Evolutionary conservation across 2,113 vertebrate species (phyloP), one percentile per base, ranked within the genome.

Genomic region (Alosa alosa): DNA sequence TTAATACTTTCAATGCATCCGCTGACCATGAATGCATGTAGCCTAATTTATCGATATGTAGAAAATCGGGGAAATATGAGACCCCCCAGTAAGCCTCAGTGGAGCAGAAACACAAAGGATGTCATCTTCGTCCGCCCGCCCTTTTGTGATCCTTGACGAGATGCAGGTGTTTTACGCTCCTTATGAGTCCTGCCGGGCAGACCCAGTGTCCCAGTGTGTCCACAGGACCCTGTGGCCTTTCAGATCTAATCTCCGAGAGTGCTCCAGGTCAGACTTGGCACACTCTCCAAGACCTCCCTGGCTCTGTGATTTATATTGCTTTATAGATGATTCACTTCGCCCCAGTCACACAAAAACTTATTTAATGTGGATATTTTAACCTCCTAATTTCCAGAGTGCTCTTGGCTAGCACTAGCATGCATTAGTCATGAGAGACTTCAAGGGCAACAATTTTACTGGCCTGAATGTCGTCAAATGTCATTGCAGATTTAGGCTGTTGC

Each of bases 301-400:
- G 17, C 36, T 39, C 25, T 10, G 39, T 39, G 72, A 78, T 78
- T 78, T 78, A 78, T 72, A 31, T 25, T 25, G 64, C 64, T 72
- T 72, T 72, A 72, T 39, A 15, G 72, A 39, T 78, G 72, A 78
- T 78, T 78, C 72, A 78, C 10, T 78, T 78, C 72, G 39, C 31
- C 72, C 31, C 72, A 13, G 2, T 5, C 2, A 78, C 72, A 78
- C 36, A 78, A 10, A 78, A 78, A 3, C 13, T 39, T 39, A 15
- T 78, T 78, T 36, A 78, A 36, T 17, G 13, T 31, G 72, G 72
- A 39, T 68, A 68, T 31, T 68, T 31, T 31, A 68, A 39, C 36
- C 13, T 78, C 72, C 72, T 36, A 78, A 78, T 78, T 78, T 78
- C 39, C 31, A 78, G 31, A 78, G 72, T 78, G 72, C 72, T 78